phyloP scores from a whole-genome alignment of 2,888 invertebrate genomes.

The Andrena dorsata region DNA sequence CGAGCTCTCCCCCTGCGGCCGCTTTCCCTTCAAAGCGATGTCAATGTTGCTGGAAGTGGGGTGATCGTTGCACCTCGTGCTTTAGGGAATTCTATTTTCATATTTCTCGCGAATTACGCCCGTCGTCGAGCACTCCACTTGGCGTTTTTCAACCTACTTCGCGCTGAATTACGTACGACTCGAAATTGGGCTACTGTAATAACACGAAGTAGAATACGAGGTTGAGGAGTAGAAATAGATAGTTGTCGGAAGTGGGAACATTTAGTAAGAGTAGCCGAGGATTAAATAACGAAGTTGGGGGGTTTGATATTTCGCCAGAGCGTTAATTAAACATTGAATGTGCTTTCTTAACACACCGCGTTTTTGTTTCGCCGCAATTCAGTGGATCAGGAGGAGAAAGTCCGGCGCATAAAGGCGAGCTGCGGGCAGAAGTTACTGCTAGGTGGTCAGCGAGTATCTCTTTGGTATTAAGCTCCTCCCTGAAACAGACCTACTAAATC shows the following conservation, averaged over 20 bases:
- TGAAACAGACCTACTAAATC: conserved; percentile 72
- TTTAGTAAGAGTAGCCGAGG: too few species aligned
- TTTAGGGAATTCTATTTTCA: conserved; percentile 19
- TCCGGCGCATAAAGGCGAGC: conserved; percentile 61
- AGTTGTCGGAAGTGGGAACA: too few species aligned
- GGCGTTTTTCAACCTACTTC: too few species aligned
- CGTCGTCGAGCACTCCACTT: background rate
- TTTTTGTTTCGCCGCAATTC: conserved; percentile 35
- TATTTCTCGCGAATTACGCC: conserved; percentile 20
- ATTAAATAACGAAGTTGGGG: too few species aligned
- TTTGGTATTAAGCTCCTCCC: conserved; percentile 66
- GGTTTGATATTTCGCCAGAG: too few species aligned
- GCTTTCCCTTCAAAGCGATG: conserved; percentile 40
- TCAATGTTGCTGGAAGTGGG: conserved; percentile 65
- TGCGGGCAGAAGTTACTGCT: conserved; percentile 48
- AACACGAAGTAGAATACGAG: too few species aligned
- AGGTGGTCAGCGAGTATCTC: conserved; percentile 63
- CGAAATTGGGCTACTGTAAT: too few species aligned
- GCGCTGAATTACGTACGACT: too few species aligned
- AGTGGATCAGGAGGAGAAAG: conserved; percentile 57
- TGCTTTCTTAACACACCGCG: background rate
- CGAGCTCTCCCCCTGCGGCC: conserved; percentile 55
- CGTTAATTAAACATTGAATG: conserved; percentile 3
- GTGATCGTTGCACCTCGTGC: conserved; percentile 45
- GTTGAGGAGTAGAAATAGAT: too few species aligned